Percentiles rank a stretch among this genome's conserved stretches.
phyloP scores from a whole-genome alignment of 2,113 vertebrate species.

The Hippocampus barbouri region DNA sequence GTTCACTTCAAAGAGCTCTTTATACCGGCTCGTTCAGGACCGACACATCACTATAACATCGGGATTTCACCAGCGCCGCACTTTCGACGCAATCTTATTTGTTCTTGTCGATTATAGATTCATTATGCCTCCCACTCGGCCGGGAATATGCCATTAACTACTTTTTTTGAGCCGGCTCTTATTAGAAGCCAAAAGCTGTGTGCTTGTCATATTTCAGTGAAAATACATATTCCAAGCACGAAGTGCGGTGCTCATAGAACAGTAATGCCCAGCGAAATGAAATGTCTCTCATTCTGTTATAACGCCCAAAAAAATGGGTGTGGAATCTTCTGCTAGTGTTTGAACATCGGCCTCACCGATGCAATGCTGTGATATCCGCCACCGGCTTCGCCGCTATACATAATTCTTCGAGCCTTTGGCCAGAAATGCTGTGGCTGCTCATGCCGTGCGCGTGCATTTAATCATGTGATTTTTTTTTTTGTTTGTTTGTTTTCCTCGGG shows the following conservation, averaged over 20 bases:
- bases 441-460: neutral
- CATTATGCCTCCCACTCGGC: conserved; percentile 49
- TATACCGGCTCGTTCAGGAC: too few relatives aligned
- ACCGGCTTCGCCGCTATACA: neutral
- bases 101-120: conserved; percentile 62
- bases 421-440: conserved; percentile 24
- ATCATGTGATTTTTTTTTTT: conserved; percentile 14
- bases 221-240: conserved; percentile 51
- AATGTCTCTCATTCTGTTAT: conserved; percentile 10
- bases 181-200: conserved; percentile 51
- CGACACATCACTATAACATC: too few relatives aligned
- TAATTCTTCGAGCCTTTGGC: neutral
- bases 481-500: conserved; percentile 9
- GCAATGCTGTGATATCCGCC: neutral
- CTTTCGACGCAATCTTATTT: conserved; percentile 28
- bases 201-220: conserved; percentile 47
- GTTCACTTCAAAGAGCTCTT: too few relatives aligned
- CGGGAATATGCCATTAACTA: conserved; percentile 59
- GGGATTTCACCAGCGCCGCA: conserved; percentile 16
- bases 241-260: conserved; percentile 48
- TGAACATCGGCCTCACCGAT: neutral
- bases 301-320: too few relatives aligned
- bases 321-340: too few relatives aligned
- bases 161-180: conserved; percentile 48
- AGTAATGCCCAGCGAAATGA: conserved; percentile 3